Evolutionary conservation across 2,888 invertebrate species (phyloP).

Genomic region (Pedicia rivosa): DNA sequence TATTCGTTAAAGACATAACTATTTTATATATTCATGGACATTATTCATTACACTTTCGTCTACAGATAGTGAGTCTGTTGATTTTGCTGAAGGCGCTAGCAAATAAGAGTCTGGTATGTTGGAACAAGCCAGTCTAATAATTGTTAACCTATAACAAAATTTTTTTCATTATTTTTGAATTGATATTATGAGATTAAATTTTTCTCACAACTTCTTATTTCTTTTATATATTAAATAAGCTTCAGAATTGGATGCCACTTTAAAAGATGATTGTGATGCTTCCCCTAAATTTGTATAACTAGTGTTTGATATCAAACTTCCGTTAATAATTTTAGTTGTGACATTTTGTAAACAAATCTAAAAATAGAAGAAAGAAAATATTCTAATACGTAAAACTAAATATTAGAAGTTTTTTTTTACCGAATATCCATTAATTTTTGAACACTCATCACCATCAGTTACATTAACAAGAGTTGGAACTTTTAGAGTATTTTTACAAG

Average conservation of each 20-base stretch:
- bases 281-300: not conserved
- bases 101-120: not conserved
- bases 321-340: too few species aligned
- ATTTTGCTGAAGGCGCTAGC: too few species aligned
- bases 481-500: not conserved
- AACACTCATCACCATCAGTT: not conserved
- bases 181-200: not conserved
- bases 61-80: too few species aligned
- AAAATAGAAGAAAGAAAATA: too few species aligned
- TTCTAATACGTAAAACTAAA: too few species aligned
- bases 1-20: too few species aligned
- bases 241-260: slow-evolving; percentile 1
- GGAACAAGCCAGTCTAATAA: not conserved
- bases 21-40: too few species aligned
- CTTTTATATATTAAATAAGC: slow-evolving; percentile 1
- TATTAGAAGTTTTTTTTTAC: slow-evolving; percentile 1
- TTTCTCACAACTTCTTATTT: not conserved
- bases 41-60: too few species aligned
- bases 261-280: not conserved
- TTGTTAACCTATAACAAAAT: not conserved
- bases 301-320: too few species aligned
- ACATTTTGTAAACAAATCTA: too few species aligned
- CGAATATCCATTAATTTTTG: slow-evolving; percentile 3
- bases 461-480: not conserved
- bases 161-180: not conserved